phyloP scores from a whole-genome alignment of 2,888 invertebrate species.

The Ormyrus thymus region DNA sequence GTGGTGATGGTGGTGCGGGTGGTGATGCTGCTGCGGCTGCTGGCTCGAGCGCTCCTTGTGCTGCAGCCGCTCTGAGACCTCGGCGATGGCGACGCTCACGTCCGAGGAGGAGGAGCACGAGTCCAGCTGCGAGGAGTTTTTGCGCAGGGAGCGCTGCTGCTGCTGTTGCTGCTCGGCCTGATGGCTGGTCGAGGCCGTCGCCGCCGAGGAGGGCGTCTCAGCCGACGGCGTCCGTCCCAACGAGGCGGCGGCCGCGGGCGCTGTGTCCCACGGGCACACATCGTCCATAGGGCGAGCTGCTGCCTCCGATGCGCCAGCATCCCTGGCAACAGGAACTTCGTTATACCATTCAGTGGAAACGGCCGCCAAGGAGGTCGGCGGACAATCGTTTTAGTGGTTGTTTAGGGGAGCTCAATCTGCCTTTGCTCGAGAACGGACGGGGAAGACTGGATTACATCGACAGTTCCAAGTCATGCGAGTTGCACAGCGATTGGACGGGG shows the following conservation, averaged over 20 bases:
- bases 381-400: constrained; percentile 28
- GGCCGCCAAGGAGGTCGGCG: constrained; percentile 49
- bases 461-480: too few species aligned
- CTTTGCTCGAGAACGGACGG: not conserved
- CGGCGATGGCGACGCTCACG: constrained; percentile 78
- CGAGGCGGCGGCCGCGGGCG: constrained; percentile 65
- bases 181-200: constrained; percentile 21
- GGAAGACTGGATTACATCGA: too few species aligned
- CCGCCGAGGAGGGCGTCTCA: constrained; percentile 59
- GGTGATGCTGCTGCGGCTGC: constrained; percentile 77
- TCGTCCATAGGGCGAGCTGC: constrained; percentile 75
- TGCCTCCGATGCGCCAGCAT: constrained; percentile 70
- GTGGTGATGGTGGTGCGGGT: constrained; percentile 81
- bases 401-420: not conserved
- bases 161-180: constrained; percentile 36
- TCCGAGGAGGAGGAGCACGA: constrained; percentile 87
- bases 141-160: constrained; percentile 75
- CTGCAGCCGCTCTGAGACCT: constrained; percentile 78
- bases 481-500: too few species aligned
- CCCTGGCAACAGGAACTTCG: constrained; percentile 69
- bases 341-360: constrained; percentile 68
- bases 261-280: constrained; percentile 79
- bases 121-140: constrained; percentile 82
- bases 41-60: constrained; percentile 77
- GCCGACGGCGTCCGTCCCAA: constrained; percentile 60